phyloP scores from a whole-genome alignment of 2,888 invertebrate genomes.

The Pherbina coryleti region DNA sequence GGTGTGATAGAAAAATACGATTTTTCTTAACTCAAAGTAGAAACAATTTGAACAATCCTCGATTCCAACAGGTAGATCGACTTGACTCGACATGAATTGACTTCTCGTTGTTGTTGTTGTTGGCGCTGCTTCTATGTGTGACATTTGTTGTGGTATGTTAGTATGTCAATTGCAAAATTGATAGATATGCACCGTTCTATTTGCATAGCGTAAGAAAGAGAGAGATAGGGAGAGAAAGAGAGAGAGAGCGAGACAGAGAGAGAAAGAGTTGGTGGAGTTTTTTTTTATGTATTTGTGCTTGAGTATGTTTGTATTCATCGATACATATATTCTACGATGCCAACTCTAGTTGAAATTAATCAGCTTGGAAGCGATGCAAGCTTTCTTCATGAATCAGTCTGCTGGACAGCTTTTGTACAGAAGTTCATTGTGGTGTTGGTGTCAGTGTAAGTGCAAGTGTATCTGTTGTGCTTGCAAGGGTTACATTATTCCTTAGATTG shows the following conservation, averaged over 20 bases:
- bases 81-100: not conserved
- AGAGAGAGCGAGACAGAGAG: too few relatives aligned
- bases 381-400: slow-evolving; percentile 22
- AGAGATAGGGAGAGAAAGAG: too few relatives aligned
- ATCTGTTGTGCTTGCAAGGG: not conserved
- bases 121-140: not conserved
- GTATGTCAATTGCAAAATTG: not conserved
- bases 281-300: not conserved
- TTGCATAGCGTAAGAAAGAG: not conserved
- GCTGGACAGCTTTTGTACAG: not conserved
- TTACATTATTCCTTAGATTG: not conserved
- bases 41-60: slow-evolving; percentile 3
- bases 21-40: slow-evolving; percentile 15
- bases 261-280: not conserved
- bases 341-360: slow-evolving; percentile 17
- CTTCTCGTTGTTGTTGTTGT: not conserved
- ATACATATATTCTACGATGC: not conserved
- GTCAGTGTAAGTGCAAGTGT: not conserved
- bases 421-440: not conserved
- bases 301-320: not conserved
- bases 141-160: slow-evolving; percentile 3
- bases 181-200: not conserved
- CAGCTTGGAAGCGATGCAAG: slow-evolving; percentile 7
- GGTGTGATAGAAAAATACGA: slow-evolving; percentile 15
- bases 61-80: slow-evolving; percentile 18